Percentiles rank a stretch among this genome's conserved stretches.
phyloP scores from a whole-genome alignment of 2,113 vertebrate genomes.

The Boulengeromyrus knoepffleri region DNA sequence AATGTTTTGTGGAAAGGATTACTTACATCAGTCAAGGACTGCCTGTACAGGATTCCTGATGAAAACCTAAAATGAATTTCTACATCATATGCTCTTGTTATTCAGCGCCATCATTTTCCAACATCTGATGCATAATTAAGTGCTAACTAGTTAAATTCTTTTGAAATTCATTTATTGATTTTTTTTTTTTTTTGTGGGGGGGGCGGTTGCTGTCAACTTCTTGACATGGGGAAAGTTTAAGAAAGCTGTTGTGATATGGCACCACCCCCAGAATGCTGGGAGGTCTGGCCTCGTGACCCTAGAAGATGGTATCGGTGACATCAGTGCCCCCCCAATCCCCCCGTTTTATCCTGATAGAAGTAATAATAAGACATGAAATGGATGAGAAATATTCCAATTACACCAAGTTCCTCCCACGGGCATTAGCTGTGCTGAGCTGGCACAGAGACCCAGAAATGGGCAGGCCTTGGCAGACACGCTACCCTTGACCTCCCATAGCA shows the following conservation, averaged over 20 bases:
- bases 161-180: neutral
- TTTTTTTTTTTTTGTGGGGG: neutral
- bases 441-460: neutral
- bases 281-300: neutral
- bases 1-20: neutral
- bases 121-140: neutral
- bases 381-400: conserved; percentile 25
- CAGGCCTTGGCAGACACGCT: neutral
- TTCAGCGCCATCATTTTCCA: neutral
- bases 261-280: neutral
- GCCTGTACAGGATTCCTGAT: neutral
- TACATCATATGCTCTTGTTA: neutral
- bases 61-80: neutral
- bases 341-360: neutral
- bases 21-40: neutral
- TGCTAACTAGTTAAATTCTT: neutral
- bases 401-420: conserved; percentile 1
- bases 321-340: neutral
- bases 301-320: conserved; percentile 2
- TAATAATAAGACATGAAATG: conserved; percentile 13
- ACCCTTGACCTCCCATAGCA: conserved; percentile 11
- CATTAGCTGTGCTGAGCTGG: neutral
- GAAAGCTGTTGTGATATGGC: neutral
- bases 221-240: neutral
- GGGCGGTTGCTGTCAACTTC: neutral